These are phyloP conservation scores for Chromis chromis DNA, from an alignment of 2,797 vertebrate species.

Conservation along the genomic window DNA sequence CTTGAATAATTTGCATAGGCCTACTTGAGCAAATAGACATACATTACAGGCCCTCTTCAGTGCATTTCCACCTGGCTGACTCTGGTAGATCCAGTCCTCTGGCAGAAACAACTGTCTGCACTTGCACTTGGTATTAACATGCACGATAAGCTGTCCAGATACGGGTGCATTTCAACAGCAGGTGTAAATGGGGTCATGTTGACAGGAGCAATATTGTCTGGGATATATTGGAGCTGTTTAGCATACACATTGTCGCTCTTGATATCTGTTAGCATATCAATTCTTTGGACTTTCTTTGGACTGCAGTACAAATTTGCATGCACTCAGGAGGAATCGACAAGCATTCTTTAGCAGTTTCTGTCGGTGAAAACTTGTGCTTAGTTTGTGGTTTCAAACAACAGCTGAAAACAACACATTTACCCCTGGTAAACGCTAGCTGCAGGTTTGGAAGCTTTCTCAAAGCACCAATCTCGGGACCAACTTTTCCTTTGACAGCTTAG, in stretches of 20 bases:
- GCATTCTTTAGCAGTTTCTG: neutral
- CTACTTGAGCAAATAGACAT: neutral
- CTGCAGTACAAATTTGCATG: conserved; percentile 30
- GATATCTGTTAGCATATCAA: conserved; percentile 30
- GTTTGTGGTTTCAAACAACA: neutral
- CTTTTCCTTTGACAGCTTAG: neutral
- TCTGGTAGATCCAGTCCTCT: neutral
- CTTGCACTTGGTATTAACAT: conserved; percentile 27
- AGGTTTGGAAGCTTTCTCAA: neutral
- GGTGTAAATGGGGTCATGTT: conserved; percentile 32
- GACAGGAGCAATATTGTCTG: conserved; percentile 28
- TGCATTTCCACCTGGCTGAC: neutral
- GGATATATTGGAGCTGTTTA: conserved; percentile 27
- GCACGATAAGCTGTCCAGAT: conserved; percentile 14
- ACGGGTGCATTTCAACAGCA: conserved; percentile 19
- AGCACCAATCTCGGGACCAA: neutral
- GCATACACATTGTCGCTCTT: conserved; percentile 31
- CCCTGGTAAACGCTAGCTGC: neutral
- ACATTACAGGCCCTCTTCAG: neutral
- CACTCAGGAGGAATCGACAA: conserved; percentile 9
- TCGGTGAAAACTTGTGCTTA: neutral
- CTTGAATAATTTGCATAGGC: neutral
- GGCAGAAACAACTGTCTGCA: conserved; percentile 9
- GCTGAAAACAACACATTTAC: neutral
- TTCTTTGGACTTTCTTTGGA: conserved; percentile 19